These are phyloP conservation scores for Serripes groenlandicus DNA, from an alignment of 2,888 invertebrate species.

Conservation along the genomic window DNA sequence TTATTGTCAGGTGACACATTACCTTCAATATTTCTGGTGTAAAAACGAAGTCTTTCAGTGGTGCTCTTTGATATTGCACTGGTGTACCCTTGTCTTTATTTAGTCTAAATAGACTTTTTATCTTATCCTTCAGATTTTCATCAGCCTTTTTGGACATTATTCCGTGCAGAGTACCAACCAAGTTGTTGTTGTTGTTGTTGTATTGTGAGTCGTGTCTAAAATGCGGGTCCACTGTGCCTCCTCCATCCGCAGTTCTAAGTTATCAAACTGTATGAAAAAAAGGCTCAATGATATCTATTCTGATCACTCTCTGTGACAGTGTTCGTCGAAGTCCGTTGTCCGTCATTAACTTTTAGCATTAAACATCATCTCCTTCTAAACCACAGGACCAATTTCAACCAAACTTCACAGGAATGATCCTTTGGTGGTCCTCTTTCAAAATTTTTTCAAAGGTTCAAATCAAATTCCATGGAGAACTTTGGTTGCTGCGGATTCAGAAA, in stretches of 20 bases:
- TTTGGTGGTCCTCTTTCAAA: too few species aligned
- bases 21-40: constrained; percentile 91
- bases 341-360: too few species aligned
- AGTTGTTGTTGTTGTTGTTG: not conserved
- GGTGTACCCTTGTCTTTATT: constrained; percentile 65
- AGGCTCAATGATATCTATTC: not conserved
- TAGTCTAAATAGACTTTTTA: constrained; percentile 76
- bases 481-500: too few species aligned
- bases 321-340: too few species aligned
- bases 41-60: constrained; percentile 90
- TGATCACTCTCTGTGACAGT: too few species aligned
- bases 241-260: not conserved
- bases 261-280: not conserved
- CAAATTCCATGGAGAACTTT: too few species aligned
- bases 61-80: constrained; percentile 67
- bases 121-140: constrained; percentile 75
- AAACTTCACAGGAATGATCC: too few species aligned
- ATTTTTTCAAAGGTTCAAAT: too few species aligned
- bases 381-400: too few species aligned
- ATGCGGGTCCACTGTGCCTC: not conserved
- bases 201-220: not conserved
- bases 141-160: constrained; percentile 49
- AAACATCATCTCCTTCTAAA: too few species aligned
- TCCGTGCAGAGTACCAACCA: not conserved
- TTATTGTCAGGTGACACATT: not conserved